Percentiles rank a stretch among this genome's conserved stretches.
Evolutionary conservation across 2,888 invertebrate genomes (phyloP).

Genomic region (Dusona sp.): DNA sequence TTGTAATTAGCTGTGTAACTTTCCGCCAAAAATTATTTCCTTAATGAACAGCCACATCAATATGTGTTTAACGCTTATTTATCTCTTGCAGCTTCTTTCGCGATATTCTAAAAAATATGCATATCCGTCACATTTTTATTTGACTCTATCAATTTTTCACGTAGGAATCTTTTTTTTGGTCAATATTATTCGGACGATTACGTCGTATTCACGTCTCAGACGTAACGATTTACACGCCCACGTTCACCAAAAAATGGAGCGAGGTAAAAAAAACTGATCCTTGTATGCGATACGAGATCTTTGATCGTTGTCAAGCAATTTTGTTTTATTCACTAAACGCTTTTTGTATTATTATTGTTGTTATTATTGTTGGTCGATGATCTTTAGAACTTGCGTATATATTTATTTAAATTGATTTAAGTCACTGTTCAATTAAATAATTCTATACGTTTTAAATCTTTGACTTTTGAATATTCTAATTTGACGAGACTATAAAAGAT

Average conservation of each 20-base stretch:
- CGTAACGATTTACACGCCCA: conserved; percentile 23
- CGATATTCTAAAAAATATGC: not conserved
- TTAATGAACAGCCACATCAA: no score
- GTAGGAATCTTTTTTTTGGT: not conserved
- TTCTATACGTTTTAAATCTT: no score
- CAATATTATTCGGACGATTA: not conserved
- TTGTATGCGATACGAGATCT: conserved; percentile 15
- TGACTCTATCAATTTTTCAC: not conserved
- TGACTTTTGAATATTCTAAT: no score
- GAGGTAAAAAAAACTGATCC: conserved; percentile 24
- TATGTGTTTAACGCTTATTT: no score
- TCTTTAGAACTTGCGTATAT: no score
- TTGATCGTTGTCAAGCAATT: not conserved
- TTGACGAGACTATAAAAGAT: not conserved
- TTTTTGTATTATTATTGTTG: not conserved
- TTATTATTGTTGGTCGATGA: not conserved
- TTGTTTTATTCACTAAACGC: not conserved
- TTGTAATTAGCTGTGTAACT: no score
- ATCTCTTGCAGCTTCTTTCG: no score
- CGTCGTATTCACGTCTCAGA: conserved; percentile 23
- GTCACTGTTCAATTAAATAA: no score
- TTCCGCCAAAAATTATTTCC: no score
- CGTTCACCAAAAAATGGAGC: conserved; percentile 36
- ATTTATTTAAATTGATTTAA: no score
- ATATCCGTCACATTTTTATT: conserved; percentile 5